A percentile compares a stretch with the other conserved stretches of the same genome.
These are phyloP conservation scores for Coccyzus lansbergi DNA, from an alignment of 2,797 vertebrate genomes.

Conservation along the genomic window DNA sequence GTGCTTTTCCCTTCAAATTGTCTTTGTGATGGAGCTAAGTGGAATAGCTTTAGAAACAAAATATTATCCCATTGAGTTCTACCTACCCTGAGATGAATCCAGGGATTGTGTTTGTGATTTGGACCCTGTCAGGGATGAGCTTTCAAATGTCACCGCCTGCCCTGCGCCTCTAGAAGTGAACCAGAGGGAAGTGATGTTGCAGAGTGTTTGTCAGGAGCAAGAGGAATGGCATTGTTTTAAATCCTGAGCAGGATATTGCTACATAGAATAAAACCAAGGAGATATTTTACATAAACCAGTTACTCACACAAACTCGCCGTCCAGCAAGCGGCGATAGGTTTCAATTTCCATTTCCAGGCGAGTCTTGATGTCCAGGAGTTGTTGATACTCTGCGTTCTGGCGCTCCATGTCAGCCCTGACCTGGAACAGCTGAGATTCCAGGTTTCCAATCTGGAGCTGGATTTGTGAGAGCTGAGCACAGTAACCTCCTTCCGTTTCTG, in stretches of 20 bases:
- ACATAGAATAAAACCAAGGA: not conserved
- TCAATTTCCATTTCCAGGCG: constrained; percentile 80
- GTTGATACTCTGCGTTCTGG: constrained; percentile 72
- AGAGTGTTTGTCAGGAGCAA: not conserved
- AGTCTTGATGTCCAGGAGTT: constrained; percentile 80
- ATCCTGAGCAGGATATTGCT: not conserved
- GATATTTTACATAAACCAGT: not conserved
- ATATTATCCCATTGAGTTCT: not conserved
- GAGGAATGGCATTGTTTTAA: not conserved
- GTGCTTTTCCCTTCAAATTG: not conserved
- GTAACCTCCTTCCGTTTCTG: constrained; percentile 77
- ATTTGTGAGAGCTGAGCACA: constrained; percentile 73
- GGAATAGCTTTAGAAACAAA: not conserved
- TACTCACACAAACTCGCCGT: constrained; percentile 72
- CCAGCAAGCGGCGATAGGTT: constrained; percentile 79
- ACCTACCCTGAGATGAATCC: constrained; percentile 76
- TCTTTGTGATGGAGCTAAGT: not conserved
- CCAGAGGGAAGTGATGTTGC: not conserved
- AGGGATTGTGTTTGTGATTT: constrained; percentile 69
- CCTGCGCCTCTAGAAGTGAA: constrained; percentile 46
- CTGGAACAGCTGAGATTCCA: constrained; percentile 80
- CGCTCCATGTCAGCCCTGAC: constrained; percentile 75
- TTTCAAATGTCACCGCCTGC: constrained; percentile 57
- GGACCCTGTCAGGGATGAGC: constrained; percentile 41
- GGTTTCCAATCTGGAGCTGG: constrained; percentile 70